Evolutionary conservation across 2,888 invertebrate genomes (phyloP), one percentile per base, ranked within the genome.

Genomic region (Acanthosepion lycidas): DNA sequence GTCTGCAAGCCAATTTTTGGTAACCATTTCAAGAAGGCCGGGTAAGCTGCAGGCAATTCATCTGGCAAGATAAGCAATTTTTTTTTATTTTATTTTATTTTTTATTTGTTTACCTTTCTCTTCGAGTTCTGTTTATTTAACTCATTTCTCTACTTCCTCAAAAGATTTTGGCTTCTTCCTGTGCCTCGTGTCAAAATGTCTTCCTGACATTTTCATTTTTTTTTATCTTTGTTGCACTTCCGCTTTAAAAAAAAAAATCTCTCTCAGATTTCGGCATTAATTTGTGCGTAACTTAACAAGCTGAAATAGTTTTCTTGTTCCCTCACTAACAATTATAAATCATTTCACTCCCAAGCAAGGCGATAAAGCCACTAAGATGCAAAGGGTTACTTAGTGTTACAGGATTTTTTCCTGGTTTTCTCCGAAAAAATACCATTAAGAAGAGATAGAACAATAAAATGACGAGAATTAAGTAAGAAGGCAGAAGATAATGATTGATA

Each of bases 11-110:
- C n/a, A 78, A 78, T 28, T n/a, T n/a, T 78, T 78, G n/a, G 9
- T 78, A 28, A 78, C 78, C 28, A n/a, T 78, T n/a, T 78, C 78
- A n/a, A 15, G 78, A 78, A n/a, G n/a, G 28, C 78, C 6, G 28
- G 64, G n/a, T 78, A 78, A 78, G n/a, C 78, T 78, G 78, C n/a
- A n/a, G n/a, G 78, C n/a, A 6, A 78, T n/a, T n/a, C 78, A n/a
- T 78, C n/a, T 78, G n/a, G 78, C 78, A n/a, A 78, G 78, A 78
- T 78, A 78, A 15, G n/a, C 78, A 78, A 78, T 78, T 78, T n/a
- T 28, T n/a, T 42, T 3, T 42, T n/a, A n/a, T n/a, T 42, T 42
- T 42, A 42, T 42, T 42, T 42, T 42, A 42, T 42, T n/a, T n/a
- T 28, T 78, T 42, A 42, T 42, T 78, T n/a, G 5, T 78, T 78